These are phyloP conservation scores for Anguilla anguilla DNA, from an alignment of 2,797 vertebrate genomes.

Conservation along the genomic window DNA sequence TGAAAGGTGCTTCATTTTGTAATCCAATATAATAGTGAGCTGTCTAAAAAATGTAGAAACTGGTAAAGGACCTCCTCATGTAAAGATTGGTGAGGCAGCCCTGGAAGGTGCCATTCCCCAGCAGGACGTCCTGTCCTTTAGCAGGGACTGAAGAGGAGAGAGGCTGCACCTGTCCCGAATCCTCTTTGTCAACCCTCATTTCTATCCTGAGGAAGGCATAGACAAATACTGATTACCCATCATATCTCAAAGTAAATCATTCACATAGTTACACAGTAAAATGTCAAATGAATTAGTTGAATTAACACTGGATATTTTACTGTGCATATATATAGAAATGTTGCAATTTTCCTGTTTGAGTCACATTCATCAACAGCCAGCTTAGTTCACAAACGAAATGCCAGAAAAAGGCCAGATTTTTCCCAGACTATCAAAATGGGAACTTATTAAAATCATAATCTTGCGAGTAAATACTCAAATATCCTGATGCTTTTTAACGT, in stretches of 20 bases:
- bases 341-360: not conserved
- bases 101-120: conserved; percentile 44
- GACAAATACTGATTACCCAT: not conserved
- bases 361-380: not conserved
- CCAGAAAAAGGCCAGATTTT: not conserved
- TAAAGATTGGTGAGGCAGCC: conserved; percentile 62
- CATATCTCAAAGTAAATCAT: not conserved
- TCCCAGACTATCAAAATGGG: not conserved
- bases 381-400: not conserved
- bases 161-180: conserved; percentile 30
- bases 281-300: not conserved
- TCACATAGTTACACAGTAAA: not conserved
- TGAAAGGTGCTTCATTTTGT: not conserved
- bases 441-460: not conserved
- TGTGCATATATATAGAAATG: not conserved
- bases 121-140: not conserved
- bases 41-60: not conserved
- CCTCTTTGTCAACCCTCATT: conserved; percentile 58
- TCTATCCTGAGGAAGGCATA: conserved; percentile 52
- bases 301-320: no score
- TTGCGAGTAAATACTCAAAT: not conserved
- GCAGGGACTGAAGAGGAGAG: not conserved
- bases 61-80: conserved; percentile 53
- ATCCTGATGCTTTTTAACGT: not conserved
- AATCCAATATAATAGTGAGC: not conserved